A percentile compares a stretch with the other conserved stretches of the same genome.
Conservation (phyloP, 2,888 invertebrate species). For the Enoplolaimus lenunculus region DNA sequence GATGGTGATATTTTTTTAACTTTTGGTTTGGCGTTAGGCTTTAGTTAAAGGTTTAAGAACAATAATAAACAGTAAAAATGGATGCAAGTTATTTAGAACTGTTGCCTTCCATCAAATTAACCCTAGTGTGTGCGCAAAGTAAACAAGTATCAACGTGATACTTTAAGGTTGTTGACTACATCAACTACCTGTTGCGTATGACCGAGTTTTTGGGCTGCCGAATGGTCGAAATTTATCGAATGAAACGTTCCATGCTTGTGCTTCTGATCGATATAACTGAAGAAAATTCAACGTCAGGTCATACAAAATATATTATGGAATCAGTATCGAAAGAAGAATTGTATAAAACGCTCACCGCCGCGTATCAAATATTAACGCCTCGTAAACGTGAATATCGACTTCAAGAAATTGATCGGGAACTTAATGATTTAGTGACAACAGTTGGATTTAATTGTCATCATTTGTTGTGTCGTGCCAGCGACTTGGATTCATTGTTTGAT, state of each 20-base stretch:
- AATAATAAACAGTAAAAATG: too few species aligned
- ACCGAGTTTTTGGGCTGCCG: constrained; percentile 35
- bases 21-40: too few species aligned
- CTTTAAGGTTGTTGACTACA: constrained; percentile 39
- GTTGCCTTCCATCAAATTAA: too few species aligned
- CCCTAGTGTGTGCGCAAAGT: too few species aligned
- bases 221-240: constrained; percentile 31
- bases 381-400: constrained; percentile 27
- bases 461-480: constrained; percentile 39
- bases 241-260: constrained; percentile 37
- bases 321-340: constrained; percentile 37
- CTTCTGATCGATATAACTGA: constrained; percentile 38
- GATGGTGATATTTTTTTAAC: too few species aligned
- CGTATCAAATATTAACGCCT: constrained; percentile 31
- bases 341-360: constrained; percentile 33
- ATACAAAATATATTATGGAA: constrained; percentile 39
- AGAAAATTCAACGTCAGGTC: constrained; percentile 34
- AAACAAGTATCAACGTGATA: too few species aligned
- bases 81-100: too few species aligned
- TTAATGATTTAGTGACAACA: constrained; percentile 31
- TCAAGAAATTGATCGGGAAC: not conserved
- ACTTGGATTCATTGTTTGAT: constrained; percentile 34
- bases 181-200: constrained; percentile 41
- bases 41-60: too few species aligned
- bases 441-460: constrained; percentile 42